Conservation (phyloP, 2,797 vertebrate genomes). For the Vireo griseus region DNA sequence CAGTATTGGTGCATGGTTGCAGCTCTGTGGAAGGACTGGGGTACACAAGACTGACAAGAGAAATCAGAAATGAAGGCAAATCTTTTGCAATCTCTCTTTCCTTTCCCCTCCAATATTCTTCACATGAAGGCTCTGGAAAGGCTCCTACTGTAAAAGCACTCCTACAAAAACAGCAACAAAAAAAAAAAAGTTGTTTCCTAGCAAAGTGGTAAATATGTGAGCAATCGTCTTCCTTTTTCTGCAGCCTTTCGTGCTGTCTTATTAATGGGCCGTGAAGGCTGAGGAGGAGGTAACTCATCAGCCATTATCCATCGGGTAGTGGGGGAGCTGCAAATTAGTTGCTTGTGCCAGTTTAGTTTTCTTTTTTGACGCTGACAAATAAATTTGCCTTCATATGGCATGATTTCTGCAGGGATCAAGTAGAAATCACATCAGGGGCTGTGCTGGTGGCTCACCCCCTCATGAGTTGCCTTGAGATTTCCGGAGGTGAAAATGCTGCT, state of each 20-base stretch:
- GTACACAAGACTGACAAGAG: background rate
- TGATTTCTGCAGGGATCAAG: background rate
- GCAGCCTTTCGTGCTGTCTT: background rate
- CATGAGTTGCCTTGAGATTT: background rate
- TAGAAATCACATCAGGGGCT: background rate
- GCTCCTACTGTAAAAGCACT: background rate
- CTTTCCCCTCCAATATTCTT: background rate
- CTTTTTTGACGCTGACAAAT: background rate
- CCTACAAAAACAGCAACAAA: background rate
- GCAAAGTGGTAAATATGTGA: background rate
- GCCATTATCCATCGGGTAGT: background rate
- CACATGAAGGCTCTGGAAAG: background rate
- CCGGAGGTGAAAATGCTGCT: background rate
- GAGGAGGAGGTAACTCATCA: conserved; percentile 37
- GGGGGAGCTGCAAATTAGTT: background rate
- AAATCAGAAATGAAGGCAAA: conserved; percentile 10
- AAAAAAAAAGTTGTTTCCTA: background rate
- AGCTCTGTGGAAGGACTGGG: background rate
- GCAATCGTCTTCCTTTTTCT: background rate
- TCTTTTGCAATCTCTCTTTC: background rate
- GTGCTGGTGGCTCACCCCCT: background rate
- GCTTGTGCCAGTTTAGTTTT: background rate
- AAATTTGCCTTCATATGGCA: background rate
- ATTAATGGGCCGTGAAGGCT: conserved; percentile 21
- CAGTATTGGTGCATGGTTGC: background rate